Evolutionary conservation across 2,888 invertebrate species (phyloP).

Genomic region (Agrotis segetum): DNA sequence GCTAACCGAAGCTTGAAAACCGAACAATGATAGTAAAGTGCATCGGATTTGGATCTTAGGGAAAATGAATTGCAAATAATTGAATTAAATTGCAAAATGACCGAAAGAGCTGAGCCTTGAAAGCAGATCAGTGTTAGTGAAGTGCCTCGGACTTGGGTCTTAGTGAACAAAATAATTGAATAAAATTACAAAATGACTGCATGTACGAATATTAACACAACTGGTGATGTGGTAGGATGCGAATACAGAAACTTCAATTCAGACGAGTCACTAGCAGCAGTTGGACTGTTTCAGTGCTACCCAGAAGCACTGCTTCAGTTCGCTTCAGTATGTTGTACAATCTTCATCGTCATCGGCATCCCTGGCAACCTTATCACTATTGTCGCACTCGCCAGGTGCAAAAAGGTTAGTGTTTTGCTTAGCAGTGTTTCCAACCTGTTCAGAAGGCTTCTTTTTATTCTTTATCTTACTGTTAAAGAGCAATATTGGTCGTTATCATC

Average conservation of each 20-base stretch:
- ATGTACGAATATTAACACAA: conserved; percentile 16
- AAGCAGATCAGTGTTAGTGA: neutral
- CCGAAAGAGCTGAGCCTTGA: too few relatives aligned
- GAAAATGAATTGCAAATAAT: neutral
- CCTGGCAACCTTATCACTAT: conserved; percentile 95
- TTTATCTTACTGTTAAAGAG: too few relatives aligned
- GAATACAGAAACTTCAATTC: conserved; percentile 58
- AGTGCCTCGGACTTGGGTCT: too few relatives aligned
- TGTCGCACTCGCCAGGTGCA: conserved; percentile 93
- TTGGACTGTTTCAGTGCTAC: conserved; percentile 92
- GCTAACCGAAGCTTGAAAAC: neutral
- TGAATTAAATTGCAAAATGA: neutral
- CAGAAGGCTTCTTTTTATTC: too few relatives aligned
- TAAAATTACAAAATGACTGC: conserved; percentile 2
- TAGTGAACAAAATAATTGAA: neutral
- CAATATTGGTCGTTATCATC: too few relatives aligned
- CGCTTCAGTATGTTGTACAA: conserved; percentile 93
- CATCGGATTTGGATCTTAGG: neutral
- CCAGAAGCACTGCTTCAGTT: conserved; percentile 92
- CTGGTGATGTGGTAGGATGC: neutral
- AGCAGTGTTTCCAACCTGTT: neutral
- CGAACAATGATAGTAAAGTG: neutral
- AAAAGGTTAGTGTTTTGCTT: conserved; percentile 91
- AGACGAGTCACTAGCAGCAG: conserved; percentile 74
- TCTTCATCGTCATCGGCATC: conserved; percentile 95